Base-by-base conservation (phyloP, 1,140 invertebrate genomes). In the Pentalonia nigronervosa region DNA sequence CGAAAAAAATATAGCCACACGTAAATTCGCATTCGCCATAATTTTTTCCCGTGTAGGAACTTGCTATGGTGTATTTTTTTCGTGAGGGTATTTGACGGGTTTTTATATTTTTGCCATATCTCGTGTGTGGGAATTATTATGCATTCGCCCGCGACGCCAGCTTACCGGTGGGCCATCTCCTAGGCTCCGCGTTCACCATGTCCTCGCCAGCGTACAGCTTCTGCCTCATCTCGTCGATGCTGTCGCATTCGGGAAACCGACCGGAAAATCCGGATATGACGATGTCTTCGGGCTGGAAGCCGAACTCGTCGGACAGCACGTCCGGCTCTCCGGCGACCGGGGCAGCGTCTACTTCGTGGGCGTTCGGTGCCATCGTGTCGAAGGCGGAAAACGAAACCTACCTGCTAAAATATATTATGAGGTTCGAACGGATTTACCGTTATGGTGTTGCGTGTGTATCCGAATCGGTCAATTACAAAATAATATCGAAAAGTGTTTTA, bases 201-300 rank as follows among this genome's bases (percentile, higher is more conserved):
- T 97, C 96, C 30, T 88, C 93, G 23, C 84, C 93, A 11, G 86
- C 45, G 47, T 89, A 95, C 11, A 97, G 95, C 94, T 97, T 95
- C 45, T 96, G 94, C 88, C 95, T 95, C 93, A 97, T 96, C 94
- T 97, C 96, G 41, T 95, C 94, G 41, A 97, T 95, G 94, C 96
- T 96, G 34, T 96, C 95, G 30, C 96, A 96, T 93, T 96, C 95
- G 20, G 97, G 97, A 94, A 97, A 96, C 93, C 96, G 95, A 60
- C 97, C 96, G 30, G 96, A 95, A 60, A 97, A 96, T n/a, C 97
- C 97, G 91, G 95, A 95, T 87, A 97, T 96, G 11, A 97, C 96
- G 94, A 97, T 95, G 36, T 94, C 94, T 11, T 93, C 81, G 48
- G 91, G 81, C 34, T n/a, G 91, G 50, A 93, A 93, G 14, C 91